Base-by-base conservation (phyloP, 1,140 invertebrate species). In the Calephelis virginiensis region DNA sequence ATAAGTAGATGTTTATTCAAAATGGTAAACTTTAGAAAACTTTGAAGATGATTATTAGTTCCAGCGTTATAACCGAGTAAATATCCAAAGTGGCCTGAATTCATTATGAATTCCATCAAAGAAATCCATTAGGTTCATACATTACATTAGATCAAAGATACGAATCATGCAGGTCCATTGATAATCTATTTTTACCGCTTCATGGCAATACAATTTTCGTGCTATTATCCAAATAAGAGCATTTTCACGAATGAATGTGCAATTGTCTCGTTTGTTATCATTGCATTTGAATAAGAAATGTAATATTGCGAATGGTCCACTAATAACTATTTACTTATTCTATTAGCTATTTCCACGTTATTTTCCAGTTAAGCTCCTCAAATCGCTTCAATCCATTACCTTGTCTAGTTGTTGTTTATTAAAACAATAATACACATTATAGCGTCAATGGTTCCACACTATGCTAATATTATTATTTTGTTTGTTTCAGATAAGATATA, bases 211-310 rank as follows among this genome's bases (percentile, higher is more conserved):
- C 17, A 17, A 17, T 17, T 17, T 17, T 17, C 17, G 17, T 17
- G 17, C 17, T 17, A n/a, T 17, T 17, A 17, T 17, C 17, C 0
- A 17, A 17, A 28, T 28, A 28, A 28, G 28, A 28, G 28, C 28
- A 28, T 4, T 28, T 28, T 28, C 28, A 28, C 12, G 6, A 59
- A 38, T 59, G 56, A 38, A n/a, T n/a, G 28, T 13, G 37, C 38
- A 59, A 12, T 59, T n/a, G 5, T n/a, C 12, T 59, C 38, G 56
- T 59, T 59, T 56, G 53, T 56, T 37, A 38, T 59, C 37, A 38
- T 59, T 59, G 37, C 56, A n/a, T 59, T 59, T 59, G 56, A 59
- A 59, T 59, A 59, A 59, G 56, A 59, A 59, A 59, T 59, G 56
- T 59, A 59, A 59, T 59, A 59, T 38, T 12, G 37, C 8, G 12